Base-by-base conservation (phyloP, 2,888 invertebrate genomes). In the Latheticus oryzae region DNA sequence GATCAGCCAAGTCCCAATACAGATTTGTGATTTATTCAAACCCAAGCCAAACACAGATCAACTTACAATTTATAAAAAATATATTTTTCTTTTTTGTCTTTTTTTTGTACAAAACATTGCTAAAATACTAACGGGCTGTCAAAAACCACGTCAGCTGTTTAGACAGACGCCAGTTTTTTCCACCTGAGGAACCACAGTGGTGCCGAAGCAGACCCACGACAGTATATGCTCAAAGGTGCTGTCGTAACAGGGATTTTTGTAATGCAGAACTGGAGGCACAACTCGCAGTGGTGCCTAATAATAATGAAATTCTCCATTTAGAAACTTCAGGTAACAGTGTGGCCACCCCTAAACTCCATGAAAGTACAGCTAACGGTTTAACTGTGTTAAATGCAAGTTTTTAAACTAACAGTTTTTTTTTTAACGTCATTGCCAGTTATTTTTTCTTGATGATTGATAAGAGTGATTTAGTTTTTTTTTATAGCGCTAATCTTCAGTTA, bases 241-340 rank as follows among this genome's bases (percentile, higher is more conserved):
- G 86, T 79, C 77, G 80, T 70, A 75, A 81, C 73, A 78, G 74
- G 74, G 83, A 86, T 77, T 80, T 79, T 78, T 87, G 87, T 82
- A 87, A 85, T 79, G 73, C 73, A 66, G 71, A 73, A 66, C 45
- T 37, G 17, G 17, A 42, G 43, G 30, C 58, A 30, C 52, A 38
- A 28, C 45, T 57, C 13, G 35, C 43, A 16, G 11, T 15, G 35
- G 50, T 32, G 45, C 52, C 45, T 51, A n/a, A 51, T 35, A 50
- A 42, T 60, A 58, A 58, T 37, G 56, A 58, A 57, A 47, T 40
- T 16, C 26, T 45, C 56, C 53, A 17, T 26, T 52, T 26, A 17
- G 63, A 63, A 37, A 62, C 58, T 64, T 51, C 69, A 72, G 72
- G 72, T 72, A 72, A 71, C 58, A 67, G 70, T 71, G 67, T 61